Conservation (phyloP, 92 coral and sea anemone species). For the Phenganax subtilis region DNA sequence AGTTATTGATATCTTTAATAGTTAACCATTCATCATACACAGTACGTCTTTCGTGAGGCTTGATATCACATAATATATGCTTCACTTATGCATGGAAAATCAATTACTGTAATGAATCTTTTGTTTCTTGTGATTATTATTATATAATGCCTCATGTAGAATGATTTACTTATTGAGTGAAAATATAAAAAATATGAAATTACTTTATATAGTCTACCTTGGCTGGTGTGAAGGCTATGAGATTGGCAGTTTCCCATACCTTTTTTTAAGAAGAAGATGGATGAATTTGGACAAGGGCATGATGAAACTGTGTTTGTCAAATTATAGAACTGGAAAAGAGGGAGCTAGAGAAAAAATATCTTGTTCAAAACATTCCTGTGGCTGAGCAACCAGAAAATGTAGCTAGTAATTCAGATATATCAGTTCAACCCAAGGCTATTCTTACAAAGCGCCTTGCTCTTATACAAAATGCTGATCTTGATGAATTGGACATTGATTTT, state of each 20-base stretch:
- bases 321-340: background rate
- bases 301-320: background rate
- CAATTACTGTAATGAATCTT: too few species aligned
- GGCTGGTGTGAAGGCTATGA: constrained; percentile 4
- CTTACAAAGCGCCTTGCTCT: background rate
- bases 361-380: background rate
- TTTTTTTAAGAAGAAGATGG: constrained; percentile 9
- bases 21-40: too few species aligned
- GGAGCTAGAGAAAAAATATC: background rate
- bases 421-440: background rate
- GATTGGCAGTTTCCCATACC: constrained; percentile 15
- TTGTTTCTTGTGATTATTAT: too few species aligned
- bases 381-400: background rate
- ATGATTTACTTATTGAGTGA: too few species aligned
- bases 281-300: constrained; percentile 16
- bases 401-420: background rate
- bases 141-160: too few species aligned
- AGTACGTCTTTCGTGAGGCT: too few species aligned
- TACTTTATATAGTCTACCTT: background rate
- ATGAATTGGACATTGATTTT: background rate
- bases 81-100: too few species aligned
- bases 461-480: background rate
- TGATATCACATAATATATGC: too few species aligned
- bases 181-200: too few species aligned
- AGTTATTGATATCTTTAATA: too few species aligned